Base-by-base conservation (phyloP, 1,140 invertebrate genomes). In the Drosophila takahashii region DNA sequence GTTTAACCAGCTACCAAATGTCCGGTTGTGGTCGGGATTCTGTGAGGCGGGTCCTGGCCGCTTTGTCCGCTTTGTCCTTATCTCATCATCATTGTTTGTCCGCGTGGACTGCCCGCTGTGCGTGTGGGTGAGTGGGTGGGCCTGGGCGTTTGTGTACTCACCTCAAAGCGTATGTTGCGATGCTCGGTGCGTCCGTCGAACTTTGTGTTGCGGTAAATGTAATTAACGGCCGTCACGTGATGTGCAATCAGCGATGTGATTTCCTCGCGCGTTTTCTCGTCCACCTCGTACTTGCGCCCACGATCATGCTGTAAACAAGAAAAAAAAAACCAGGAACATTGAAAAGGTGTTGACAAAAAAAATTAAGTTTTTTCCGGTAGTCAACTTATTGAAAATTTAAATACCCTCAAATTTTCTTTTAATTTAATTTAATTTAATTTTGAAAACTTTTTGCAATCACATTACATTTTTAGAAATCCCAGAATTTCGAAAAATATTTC, bases 151-250 rank as follows among this genome's bases (percentile, higher is more conserved):
- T 47, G 61, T 64, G 58, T 58, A 90, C 90, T 98, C 59, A 99
- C 98, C 94, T 99, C 98, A 95, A 99, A 99, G 93, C 98, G 97
- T 79, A 99, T 98, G 83, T 99, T 98, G 57, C 96, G 95, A 93
- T 99, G 96, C 83, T 97, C 95, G 62, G 95, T 94, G 78, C 95
- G 94, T 26, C 97, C 97, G 92, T 97, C 96, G 93, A 99, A 99
- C 92, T 96, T 96, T 36, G 98, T 99, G 92, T 97, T 96, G 77
- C 96, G 95, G 93, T 99, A 99, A 92, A 99, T 99, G 91, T 97
- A 97, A 94, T 99, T 99, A 75, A 99, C 98, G 57, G 98, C 98
- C 83, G 98, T 98, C 47, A 99, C 98, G 92, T 99, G 99, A 92
- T 98, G 98, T 39, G 98, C 97, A 92, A 99, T 99, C 61, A 99